Evolutionary conservation across 2,888 invertebrate species (phyloP), one percentile per base, ranked within the genome.

Genomic region (Byasa hedistus): DNA sequence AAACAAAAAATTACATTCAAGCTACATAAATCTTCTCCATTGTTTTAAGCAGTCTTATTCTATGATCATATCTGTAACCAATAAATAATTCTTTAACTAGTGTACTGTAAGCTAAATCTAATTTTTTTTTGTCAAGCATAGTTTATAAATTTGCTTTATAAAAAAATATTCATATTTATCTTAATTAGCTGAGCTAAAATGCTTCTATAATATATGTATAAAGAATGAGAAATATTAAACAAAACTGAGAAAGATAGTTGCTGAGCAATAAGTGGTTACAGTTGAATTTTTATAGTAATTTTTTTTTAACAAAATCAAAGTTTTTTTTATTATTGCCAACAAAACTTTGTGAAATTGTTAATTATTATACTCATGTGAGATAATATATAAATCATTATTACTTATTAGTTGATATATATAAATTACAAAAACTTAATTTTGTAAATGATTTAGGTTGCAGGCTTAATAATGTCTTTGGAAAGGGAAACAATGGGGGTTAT

Each of bases 401-500:
- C 12, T 17, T 17, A 17, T 44, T 44, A 44, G 15, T 44, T 44
- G 4, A 44, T 44, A 15, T 44, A 44, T 19, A 44, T 44, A 17
- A 44, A 44, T 17, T 15, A 44, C 4, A 44, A 15, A 17, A 44
- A 44, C 44, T 44, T 17, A 5, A 32, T 32, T 44, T 44, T 17
- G 44, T 19, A 19, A 15, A 44, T 44, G 44, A 19, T 17, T 44
- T 15, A 22, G 65, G 65, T 72, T 69, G 66, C 70, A 74, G 74
- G 71, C 69, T 57, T 67, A 56, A 75, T 63, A 68, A 90, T 91
- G 91, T 91, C 90, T 65, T 73, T 90, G 69, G 91, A 91, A 75
- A 84, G 89, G 44, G 90, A 91, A 44, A 80, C 73, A 71, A 79
- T 85, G 72, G 85, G 86, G 48, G 80, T 81, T 60, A 77, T 85